Conservation (phyloP, 2,888 invertebrate species). For the Liodrosophila aerea region DNA sequence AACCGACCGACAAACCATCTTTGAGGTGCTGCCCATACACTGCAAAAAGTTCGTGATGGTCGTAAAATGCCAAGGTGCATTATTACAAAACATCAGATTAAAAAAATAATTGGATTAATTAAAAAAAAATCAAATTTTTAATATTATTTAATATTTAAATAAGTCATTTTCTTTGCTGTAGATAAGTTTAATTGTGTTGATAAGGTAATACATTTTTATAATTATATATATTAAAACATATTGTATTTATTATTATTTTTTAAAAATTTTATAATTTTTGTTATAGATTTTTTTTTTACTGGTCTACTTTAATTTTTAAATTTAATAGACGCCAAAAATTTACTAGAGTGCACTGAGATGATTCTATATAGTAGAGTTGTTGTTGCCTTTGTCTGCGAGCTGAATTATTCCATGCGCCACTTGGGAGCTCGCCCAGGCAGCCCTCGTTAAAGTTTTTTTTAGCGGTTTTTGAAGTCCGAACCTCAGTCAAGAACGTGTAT, state of each 20-base stretch:
- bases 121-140: no score
- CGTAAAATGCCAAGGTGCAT: not conserved
- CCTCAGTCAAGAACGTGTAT: conserved; percentile 50
- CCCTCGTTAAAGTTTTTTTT: conserved; percentile 37
- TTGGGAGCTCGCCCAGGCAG: conserved; percentile 25
- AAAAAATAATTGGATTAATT: no score
- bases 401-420: conserved; percentile 55
- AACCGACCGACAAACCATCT: conserved; percentile 32
- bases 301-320: no score
- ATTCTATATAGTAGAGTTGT: conserved; percentile 41
- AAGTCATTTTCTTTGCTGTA: no score
- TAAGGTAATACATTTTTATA: no score
- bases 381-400: conserved; percentile 18
- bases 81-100: no score
- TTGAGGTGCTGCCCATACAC: conserved; percentile 23
- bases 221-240: no score
- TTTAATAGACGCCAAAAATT: not conserved
- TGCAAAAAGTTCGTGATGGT: conserved; percentile 4
- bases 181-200: no score
- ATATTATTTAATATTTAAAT: no score
- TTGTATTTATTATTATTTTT: no score
- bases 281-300: no score
- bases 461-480: conserved; percentile 23
- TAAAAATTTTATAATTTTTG: no score
- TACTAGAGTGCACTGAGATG: conserved; percentile 28